phyloP scores from a whole-genome alignment of 2,113 vertebrate genomes.

The Myocastor coypus region DNA sequence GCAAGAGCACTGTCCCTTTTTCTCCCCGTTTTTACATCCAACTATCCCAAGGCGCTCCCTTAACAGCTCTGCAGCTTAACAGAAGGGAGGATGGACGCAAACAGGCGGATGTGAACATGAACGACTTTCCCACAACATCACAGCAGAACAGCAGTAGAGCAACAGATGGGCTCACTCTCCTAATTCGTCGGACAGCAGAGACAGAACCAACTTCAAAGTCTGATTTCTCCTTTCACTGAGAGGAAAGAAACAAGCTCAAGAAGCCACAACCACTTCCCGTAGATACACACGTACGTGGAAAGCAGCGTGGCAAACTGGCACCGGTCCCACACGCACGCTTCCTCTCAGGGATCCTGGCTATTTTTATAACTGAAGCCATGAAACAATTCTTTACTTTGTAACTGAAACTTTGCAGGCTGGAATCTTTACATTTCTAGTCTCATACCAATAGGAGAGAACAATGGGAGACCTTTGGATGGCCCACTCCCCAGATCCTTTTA shows the following conservation, averaged over 20 bases:
- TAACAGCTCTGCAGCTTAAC: neutral
- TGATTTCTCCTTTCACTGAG: neutral
- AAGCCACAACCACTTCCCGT: neutral
- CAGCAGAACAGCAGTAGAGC: neutral
- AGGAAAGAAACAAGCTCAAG: slow-evolving; percentile 53
- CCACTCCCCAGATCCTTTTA: neutral
- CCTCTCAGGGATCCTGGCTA: slow-evolving; percentile 65
- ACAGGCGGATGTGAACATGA: neutral
- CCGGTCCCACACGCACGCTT: slow-evolving; percentile 50
- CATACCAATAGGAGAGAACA: neutral
- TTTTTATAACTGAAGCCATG: slow-evolving; percentile 66
- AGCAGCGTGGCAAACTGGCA: slow-evolving; percentile 9
- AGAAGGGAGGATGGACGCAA: neutral
- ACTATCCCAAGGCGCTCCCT: slow-evolving; percentile 1
- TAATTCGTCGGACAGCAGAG: neutral
- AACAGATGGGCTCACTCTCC: neutral
- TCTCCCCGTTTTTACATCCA: neutral
- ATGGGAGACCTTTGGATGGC: neutral
- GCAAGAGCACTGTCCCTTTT: slow-evolving; percentile 5
- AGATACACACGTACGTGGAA: neutral
- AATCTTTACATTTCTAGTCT: slow-evolving; percentile 44
- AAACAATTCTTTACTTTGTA: slow-evolving; percentile 50
- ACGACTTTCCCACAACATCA: slow-evolving; percentile 57
- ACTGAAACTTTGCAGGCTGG: neutral
- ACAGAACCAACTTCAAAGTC: neutral